Conservation (phyloP, 2,888 invertebrate species). For the Scaptomyza cyrtandrae region DNA sequence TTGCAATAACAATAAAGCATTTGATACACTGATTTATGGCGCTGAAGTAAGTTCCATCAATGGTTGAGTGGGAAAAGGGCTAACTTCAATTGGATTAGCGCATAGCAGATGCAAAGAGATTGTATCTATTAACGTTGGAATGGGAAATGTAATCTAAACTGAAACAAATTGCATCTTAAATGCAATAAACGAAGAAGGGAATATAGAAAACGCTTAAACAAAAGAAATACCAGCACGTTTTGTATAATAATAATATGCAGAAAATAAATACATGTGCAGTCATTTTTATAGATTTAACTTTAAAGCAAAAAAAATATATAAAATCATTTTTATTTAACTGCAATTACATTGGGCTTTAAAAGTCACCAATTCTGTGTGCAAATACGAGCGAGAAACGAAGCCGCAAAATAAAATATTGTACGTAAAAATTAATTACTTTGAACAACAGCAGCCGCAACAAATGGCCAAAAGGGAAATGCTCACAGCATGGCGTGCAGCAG, state of each 20-base stretch:
- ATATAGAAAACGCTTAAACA: background rate
- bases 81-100: conserved; percentile 56
- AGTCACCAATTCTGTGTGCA: conserved; percentile 32
- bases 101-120: conserved; percentile 30
- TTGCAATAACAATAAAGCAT: conserved; percentile 72
- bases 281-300: conserved; percentile 22
- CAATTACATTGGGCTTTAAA: conserved; percentile 39
- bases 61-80: conserved; percentile 50
- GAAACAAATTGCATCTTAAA: conserved; percentile 42
- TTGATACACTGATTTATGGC: conserved; percentile 72
- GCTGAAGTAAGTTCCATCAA: conserved; percentile 23
- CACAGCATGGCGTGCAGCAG: conserved; percentile 1
- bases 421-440: conserved; percentile 58
- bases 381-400: conserved; percentile 15
- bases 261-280: background rate
- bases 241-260: background rate
- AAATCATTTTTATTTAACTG: conserved; percentile 30
- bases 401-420: conserved; percentile 11
- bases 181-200: conserved; percentile 4
- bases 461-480: conserved; percentile 49
- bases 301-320: conserved; percentile 12
- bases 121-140: conserved; percentile 11
- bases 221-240: conserved; percentile 10
- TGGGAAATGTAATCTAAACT: conserved; percentile 23
- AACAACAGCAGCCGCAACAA: conserved; percentile 34